These are phyloP conservation scores for Blomia tropicalis DNA, from an alignment of 2,888 invertebrate genomes.

Conservation along the genomic window DNA sequence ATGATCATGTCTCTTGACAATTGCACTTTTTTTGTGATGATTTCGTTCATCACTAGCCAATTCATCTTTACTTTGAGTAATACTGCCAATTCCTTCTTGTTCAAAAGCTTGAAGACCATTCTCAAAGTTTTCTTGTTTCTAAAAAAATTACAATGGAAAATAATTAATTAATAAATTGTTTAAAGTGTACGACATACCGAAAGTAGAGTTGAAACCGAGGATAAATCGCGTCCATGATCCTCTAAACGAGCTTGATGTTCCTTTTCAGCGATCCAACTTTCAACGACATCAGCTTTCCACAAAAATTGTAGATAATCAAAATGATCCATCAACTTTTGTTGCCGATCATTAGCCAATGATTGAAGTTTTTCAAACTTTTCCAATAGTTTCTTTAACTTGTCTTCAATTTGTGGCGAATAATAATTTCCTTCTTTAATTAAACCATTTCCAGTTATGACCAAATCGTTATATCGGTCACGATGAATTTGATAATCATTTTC, in stretches of 20 bases:
- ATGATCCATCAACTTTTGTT: constrained; percentile 83
- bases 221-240: constrained; percentile 89
- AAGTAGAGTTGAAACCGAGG: constrained; percentile 90
- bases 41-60: constrained; percentile 66
- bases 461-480: constrained; percentile 73
- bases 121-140: constrained; percentile 93
- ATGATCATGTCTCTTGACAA: constrained; percentile 78
- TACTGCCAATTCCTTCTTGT: constrained; percentile 92
- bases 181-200: constrained; percentile 40
- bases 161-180: background rate
- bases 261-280: constrained; percentile 99
- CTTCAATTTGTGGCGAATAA: constrained; percentile 72
- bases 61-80: constrained; percentile 83
- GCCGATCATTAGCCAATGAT: constrained; percentile 66
- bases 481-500: constrained; percentile 96
- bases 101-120: constrained; percentile 88
- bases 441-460: constrained; percentile 64
- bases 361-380: constrained; percentile 59
- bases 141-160: background rate
- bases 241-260: constrained; percentile 62
- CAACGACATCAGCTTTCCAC: constrained; percentile 99
- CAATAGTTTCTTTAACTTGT: constrained; percentile 60
- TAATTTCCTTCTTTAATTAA: constrained; percentile 78
- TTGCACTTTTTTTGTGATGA: constrained; percentile 82
- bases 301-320: constrained; percentile 97